Evolutionary conservation across 2,113 vertebrate species (phyloP).

Genomic region (Chinchilla lanigera): DNA sequence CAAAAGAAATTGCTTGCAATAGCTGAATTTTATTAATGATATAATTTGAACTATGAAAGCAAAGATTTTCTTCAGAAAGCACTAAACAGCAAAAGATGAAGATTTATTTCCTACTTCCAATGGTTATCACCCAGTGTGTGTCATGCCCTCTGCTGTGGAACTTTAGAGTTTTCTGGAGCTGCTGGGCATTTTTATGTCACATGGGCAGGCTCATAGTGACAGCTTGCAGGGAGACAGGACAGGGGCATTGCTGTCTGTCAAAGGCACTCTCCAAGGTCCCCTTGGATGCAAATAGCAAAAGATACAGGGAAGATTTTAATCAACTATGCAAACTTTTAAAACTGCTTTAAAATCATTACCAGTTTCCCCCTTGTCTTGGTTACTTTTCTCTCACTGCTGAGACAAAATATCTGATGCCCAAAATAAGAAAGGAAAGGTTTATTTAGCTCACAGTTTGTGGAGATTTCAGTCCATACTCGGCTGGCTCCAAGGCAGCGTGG

Average conservation of each 20-base stretch:
- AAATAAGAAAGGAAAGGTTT: too few relatives aligned
- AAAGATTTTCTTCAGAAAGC: constrained; percentile 28
- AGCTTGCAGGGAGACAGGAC: background rate
- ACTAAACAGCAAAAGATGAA: background rate
- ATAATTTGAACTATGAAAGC: background rate
- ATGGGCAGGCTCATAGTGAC: rapidly evolving
- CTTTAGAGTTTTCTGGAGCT: background rate
- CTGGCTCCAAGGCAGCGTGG: too few relatives aligned
- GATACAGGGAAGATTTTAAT: background rate
- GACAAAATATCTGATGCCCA: too few relatives aligned
- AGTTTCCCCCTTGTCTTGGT: background rate
- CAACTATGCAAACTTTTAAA: background rate
- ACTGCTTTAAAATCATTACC: background rate
- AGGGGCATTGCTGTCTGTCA: background rate
- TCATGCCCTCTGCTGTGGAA: rapidly evolving
- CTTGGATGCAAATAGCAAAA: background rate
- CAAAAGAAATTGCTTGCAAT: constrained; percentile 14
- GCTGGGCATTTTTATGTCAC: rapidly evolving
- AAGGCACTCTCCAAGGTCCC: background rate
- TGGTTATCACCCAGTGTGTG: rapidly evolving
- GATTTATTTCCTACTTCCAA: background rate
- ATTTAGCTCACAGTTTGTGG: too few relatives aligned
- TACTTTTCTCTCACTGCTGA: too few relatives aligned
- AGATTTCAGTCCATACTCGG: too few relatives aligned
- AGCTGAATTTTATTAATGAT: constrained; percentile 55